Evolutionary conservation across 2,113 vertebrate species (phyloP).

Genomic region (Poeciliopsis occidentalis): DNA sequence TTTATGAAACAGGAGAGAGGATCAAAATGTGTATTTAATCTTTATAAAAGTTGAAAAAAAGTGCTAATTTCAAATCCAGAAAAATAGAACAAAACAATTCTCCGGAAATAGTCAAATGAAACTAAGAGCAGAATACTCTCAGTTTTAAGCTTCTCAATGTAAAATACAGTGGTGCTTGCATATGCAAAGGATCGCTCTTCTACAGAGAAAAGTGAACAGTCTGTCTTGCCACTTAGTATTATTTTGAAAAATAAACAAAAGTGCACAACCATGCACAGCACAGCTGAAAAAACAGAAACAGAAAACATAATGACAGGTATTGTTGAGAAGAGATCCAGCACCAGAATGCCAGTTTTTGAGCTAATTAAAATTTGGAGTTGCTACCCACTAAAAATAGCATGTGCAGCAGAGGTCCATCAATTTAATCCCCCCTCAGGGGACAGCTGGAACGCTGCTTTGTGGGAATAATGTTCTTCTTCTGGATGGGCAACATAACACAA

Average conservation of each 20-base stretch:
- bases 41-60: slow-evolving; percentile 35
- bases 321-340: slow-evolving; percentile 51
- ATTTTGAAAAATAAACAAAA: slow-evolving; percentile 9
- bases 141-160: slow-evolving; percentile 26
- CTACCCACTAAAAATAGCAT: slow-evolving; percentile 72
- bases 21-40: slow-evolving; percentile 21
- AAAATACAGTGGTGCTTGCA: slow-evolving; percentile 10
- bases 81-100: slow-evolving; percentile 20
- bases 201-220: slow-evolving; percentile 16
- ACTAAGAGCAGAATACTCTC: slow-evolving; percentile 14
- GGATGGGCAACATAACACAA: slow-evolving; percentile 59
- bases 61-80: slow-evolving; percentile 21
- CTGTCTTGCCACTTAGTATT: background rate
- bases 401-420: slow-evolving; percentile 62
- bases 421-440: slow-evolving; percentile 64
- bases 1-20: background rate
- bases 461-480: slow-evolving; percentile 48
- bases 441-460: slow-evolving; percentile 56
- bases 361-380: slow-evolving; percentile 71
- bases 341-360: slow-evolving; percentile 58
- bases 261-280: background rate
- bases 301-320: slow-evolving; percentile 42
- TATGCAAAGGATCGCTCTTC: background rate
- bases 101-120: background rate
- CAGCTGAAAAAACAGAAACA: slow-evolving; percentile 18